These are phyloP conservation scores for Oostethus manadensis DNA, from an alignment of 2,113 vertebrate species.

Conservation along the genomic window DNA sequence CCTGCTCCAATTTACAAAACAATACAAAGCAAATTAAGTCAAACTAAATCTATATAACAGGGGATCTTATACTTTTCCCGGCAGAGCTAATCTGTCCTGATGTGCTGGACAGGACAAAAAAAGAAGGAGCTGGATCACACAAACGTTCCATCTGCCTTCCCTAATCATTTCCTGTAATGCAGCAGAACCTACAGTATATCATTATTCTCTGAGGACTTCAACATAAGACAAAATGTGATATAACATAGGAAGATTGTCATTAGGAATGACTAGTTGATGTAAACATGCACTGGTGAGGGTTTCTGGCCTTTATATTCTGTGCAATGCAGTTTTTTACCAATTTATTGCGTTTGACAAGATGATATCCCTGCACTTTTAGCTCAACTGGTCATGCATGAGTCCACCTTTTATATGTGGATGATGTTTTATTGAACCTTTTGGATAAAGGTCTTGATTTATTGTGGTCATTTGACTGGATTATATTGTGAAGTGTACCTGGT, in stretches of 20 bases:
- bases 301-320: not conserved
- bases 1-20: no score
- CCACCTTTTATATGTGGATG: not conserved
- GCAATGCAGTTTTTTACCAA: not conserved
- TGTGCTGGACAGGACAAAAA: no score
- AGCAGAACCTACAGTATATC: no score
- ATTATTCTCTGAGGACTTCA: no score
- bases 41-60: no score
- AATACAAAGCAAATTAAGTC: no score
- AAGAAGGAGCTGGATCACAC: not conserved
- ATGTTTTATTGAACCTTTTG: constrained; percentile 1
- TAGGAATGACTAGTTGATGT: not conserved
- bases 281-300: not conserved
- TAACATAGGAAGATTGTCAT: not conserved
- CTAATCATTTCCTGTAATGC: not conserved
- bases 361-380: not conserved
- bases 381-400: not conserved
- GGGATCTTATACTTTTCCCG: no score
- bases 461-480: not conserved
- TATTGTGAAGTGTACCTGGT: not conserved
- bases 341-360: not conserved
- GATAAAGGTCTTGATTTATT: not conserved
- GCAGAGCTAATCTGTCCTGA: no score
- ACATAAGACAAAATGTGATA: not conserved
- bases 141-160: not conserved